Evolutionary conservation across 2,888 invertebrate genomes (phyloP).

Genomic region (Sinodicranocentrus sp.): DNA sequence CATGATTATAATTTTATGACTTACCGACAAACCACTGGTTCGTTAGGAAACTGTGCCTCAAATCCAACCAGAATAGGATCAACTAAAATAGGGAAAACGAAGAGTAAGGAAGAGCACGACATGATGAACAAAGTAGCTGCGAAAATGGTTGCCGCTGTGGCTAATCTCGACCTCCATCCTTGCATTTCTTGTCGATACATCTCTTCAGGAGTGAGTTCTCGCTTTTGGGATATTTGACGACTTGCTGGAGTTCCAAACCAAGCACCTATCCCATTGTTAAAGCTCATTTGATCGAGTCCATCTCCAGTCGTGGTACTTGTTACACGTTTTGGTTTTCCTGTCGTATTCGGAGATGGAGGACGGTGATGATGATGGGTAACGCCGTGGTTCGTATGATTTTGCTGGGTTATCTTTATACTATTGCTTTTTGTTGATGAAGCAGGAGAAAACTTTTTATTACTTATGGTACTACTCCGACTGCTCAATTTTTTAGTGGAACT

Average conservation of each 20-base stretch:
- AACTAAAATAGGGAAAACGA: conserved; percentile 87
- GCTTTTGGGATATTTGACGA: not conserved
- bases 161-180: conserved; percentile 84
- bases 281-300: conserved; percentile 44
- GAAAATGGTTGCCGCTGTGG: conserved; percentile 86
- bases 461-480: conserved; percentile 17
- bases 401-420: conserved; percentile 8
- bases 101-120: conserved; percentile 85
- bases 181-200: conserved; percentile 77
- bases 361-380: conserved; percentile 38
- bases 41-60: conserved; percentile 71
- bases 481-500: conserved; percentile 29
- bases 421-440: conserved; percentile 17
- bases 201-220: conserved; percentile 53
- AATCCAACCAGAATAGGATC: conserved; percentile 79
- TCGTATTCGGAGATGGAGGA: not conserved
- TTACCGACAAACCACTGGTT: conserved; percentile 74
- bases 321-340: not conserved
- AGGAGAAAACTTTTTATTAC: conserved; percentile 28
- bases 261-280: conserved; percentile 47
- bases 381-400: conserved; percentile 8
- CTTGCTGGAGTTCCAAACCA: conserved; percentile 48
- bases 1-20: no score
- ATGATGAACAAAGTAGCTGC: conserved; percentile 86
- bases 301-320: not conserved